Conservation (phyloP, 1,140 invertebrate genomes). For the Trissolcus basalis region DNA sequence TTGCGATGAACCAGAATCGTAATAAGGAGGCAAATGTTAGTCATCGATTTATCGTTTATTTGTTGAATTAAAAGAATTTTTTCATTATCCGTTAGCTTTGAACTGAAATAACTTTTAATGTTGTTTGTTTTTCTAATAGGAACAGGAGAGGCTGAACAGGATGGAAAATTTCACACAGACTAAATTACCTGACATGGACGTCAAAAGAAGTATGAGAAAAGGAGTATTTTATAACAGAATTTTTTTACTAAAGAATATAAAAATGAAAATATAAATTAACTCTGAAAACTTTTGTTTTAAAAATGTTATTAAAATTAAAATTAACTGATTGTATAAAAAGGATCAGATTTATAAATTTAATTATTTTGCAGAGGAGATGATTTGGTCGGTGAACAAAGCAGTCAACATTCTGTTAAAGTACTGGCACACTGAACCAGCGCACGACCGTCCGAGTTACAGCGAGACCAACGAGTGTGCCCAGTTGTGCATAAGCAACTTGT, state of each 20-base stretch:
- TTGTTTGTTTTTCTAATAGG: constrained; percentile 22
- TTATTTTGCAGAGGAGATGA: constrained; percentile 76
- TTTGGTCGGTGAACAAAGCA: constrained; percentile 81
- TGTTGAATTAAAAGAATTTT: too few species aligned
- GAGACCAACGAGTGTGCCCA: constrained; percentile 79
- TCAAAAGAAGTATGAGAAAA: constrained; percentile 65
- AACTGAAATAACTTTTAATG: not conserved
- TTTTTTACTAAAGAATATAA: too few species aligned
- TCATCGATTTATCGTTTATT: constrained; percentile 75
- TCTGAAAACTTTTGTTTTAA: too few species aligned
- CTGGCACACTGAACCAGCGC: constrained; percentile 68
- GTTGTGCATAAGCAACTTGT: constrained; percentile 83
- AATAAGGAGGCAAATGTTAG: constrained; percentile 56
- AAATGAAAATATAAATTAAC: too few species aligned
- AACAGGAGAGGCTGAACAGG: constrained; percentile 55
- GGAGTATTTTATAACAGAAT: too few species aligned
- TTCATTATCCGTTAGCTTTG: not conserved
- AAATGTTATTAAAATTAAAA: too few species aligned
- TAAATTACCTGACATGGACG: constrained; percentile 64
- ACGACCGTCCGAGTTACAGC: constrained; percentile 63
- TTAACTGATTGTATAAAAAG: too few species aligned
- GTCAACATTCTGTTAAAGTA: constrained; percentile 80
- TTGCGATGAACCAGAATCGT: constrained; percentile 81
- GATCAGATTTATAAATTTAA: too few species aligned
- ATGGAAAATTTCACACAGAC: constrained; percentile 54